Percentiles rank a stretch among this genome's conserved stretches.
Evolutionary conservation across 2,888 invertebrate genomes (phyloP).

Genomic region (Lithodes maja): DNA sequence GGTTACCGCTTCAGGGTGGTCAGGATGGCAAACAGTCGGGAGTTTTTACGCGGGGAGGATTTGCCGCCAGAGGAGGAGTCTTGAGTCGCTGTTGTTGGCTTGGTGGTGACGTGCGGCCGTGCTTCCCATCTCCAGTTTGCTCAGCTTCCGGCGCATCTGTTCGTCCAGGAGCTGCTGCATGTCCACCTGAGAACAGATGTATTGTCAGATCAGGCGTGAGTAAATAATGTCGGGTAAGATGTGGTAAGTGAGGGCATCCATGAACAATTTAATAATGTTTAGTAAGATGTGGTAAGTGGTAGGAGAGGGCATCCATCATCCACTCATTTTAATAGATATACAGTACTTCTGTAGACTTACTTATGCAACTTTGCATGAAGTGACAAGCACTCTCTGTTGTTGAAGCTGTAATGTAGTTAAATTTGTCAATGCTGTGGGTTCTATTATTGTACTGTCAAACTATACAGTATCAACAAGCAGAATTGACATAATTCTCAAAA

Average conservation of each 20-base stretch:
- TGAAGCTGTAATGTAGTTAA: too few relatives aligned
- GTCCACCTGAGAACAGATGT: slow-evolving; percentile 83
- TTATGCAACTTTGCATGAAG: too few relatives aligned
- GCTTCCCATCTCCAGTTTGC: slow-evolving; percentile 58
- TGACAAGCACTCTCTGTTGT: too few relatives aligned
- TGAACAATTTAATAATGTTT: not conserved
- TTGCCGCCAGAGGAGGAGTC: slow-evolving; percentile 68
- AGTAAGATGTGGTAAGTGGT: not conserved
- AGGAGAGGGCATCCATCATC: not conserved
- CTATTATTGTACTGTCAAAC: too few relatives aligned
- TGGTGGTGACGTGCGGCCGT: not conserved
- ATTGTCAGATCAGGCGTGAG: not conserved
- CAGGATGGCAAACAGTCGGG: slow-evolving; percentile 58
- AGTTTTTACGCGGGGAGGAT: slow-evolving; percentile 64
- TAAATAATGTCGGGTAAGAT: not conserved
- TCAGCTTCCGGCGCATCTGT: slow-evolving; percentile 89
- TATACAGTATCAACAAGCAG: too few relatives aligned
- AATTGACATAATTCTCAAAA: too few relatives aligned
- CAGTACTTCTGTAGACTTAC: too few relatives aligned
- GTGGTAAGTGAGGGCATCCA: not conserved
- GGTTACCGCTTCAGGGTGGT: slow-evolving; percentile 63
- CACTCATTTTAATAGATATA: too few relatives aligned
- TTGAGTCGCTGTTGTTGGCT: slow-evolving; percentile 51
- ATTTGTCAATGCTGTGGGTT: too few relatives aligned
- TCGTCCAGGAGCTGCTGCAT: slow-evolving; percentile 95